These are phyloP conservation scores for Rallus limicola DNA, from an alignment of 2,113 vertebrate species.

Conservation along the genomic window DNA sequence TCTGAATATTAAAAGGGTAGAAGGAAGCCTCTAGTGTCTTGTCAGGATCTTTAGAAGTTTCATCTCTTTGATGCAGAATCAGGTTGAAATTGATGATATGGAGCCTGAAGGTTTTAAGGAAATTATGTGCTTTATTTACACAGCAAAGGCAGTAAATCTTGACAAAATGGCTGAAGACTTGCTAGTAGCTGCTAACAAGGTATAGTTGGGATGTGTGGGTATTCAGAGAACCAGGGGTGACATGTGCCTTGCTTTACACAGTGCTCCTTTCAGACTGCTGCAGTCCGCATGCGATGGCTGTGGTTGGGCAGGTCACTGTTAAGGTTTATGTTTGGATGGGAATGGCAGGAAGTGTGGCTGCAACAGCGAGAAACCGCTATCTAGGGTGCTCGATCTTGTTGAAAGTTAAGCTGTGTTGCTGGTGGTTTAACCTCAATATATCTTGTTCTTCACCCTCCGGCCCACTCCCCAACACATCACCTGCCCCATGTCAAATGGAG, in stretches of 20 bases:
- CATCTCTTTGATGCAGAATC: constrained; percentile 76
- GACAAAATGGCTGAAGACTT: constrained; percentile 97
- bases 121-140: constrained; percentile 96
- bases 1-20: not conserved
- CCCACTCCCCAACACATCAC: not conserved
- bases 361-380: not conserved
- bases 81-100: constrained; percentile 93
- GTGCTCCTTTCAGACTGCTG: not conserved
- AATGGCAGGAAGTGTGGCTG: not conserved
- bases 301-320: not conserved
- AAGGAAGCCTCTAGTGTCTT: not conserved
- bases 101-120: constrained; percentile 97
- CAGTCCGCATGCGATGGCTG: accelerated
- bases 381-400: not conserved
- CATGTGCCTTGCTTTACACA: not conserved
- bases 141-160: constrained; percentile 91
- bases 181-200: constrained; percentile 94
- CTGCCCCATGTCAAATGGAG: not conserved
- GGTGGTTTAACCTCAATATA: not conserved
- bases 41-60: not conserved
- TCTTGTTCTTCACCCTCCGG: not conserved
- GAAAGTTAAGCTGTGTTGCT: not conserved
- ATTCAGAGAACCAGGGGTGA: not conserved
- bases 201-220: not conserved
- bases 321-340: not conserved